Percentiles rank a stretch among this genome's conserved stretches.
Evolutionary conservation across 2,888 invertebrate genomes (phyloP).

Genomic region (Trilocha varians): DNA sequence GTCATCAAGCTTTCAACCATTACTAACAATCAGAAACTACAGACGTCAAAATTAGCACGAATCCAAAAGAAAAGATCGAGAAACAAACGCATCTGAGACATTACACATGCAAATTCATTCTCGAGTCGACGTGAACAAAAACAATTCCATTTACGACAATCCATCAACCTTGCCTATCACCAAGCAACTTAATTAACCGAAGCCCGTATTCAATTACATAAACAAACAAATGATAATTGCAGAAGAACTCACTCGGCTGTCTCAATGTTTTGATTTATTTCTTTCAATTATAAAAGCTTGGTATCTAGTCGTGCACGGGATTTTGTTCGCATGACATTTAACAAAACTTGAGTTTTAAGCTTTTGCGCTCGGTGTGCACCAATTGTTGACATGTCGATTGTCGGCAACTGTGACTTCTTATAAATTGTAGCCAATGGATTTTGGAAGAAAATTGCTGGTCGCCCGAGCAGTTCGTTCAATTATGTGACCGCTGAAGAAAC

Average conservation of each 20-base stretch:
- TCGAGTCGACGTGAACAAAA: conserved; percentile 39
- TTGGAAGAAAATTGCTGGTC: too few species aligned
- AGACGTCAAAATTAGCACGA: conserved; percentile 19
- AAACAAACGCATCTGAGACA: conserved; percentile 49
- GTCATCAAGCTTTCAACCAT: neutral
- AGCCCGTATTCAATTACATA: conserved; percentile 50
- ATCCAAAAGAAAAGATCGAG: conserved; percentile 53
- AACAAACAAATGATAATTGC: conserved; percentile 51
- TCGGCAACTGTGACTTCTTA: too few species aligned
- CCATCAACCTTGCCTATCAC: conserved; percentile 53
- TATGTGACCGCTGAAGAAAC: too few species aligned
- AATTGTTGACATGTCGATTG: too few species aligned
- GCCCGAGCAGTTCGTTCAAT: too few species aligned
- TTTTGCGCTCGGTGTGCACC: too few species aligned
- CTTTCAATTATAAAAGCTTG: neutral
- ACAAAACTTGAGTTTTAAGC: too few species aligned
- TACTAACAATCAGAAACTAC: conserved; percentile 1
- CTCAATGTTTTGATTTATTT: neutral
- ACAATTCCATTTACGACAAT: conserved; percentile 50
- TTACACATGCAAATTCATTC: conserved; percentile 60
- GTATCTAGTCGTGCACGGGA: too few species aligned
- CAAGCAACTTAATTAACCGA: conserved; percentile 54
- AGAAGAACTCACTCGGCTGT: conserved; percentile 6
- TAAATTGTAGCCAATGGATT: too few species aligned
- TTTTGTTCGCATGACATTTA: too few species aligned